Conservation (phyloP, 1,140 invertebrate species). For the Lepidurus apus region DNA sequence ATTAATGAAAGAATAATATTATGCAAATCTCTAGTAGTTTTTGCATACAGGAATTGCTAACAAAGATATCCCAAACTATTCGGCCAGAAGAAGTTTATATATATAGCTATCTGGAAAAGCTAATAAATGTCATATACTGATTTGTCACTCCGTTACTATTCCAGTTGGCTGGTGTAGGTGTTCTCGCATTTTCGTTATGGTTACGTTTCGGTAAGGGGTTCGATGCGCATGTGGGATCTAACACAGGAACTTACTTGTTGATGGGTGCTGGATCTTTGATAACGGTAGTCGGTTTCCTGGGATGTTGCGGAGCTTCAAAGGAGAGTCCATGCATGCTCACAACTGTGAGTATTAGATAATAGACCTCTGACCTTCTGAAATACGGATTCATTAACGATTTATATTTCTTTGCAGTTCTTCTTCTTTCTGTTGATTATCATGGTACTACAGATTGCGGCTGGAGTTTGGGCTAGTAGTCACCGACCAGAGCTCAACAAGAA, state of each 20-base stretch:
- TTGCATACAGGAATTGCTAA: too few species aligned
- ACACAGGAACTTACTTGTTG: conserved; percentile 66
- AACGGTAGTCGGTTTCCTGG: conserved; percentile 78
- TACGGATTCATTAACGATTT: not conserved
- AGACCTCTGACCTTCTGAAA: not conserved
- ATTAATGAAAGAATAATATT: too few species aligned
- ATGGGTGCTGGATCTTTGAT: conserved; percentile 72
- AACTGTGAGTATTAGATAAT: conserved; percentile 53
- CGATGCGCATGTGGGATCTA: conserved; percentile 60
- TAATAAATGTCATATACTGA: too few species aligned
- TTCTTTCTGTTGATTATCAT: conserved; percentile 66
- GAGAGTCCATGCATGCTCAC: conserved; percentile 82
- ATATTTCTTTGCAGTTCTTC: conserved; percentile 57
- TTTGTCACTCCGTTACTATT: conserved; percentile 40
- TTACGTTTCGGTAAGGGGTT: conserved; percentile 49
- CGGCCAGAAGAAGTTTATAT: too few species aligned
- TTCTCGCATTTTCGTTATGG: conserved; percentile 63
- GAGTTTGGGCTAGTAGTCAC: conserved; percentile 64
- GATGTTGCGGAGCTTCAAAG: conserved; percentile 80
- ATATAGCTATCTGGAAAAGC: too few species aligned
- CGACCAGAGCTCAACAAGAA: conserved; percentile 58
- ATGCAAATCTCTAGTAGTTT: too few species aligned
- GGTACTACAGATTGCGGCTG: conserved; percentile 67
- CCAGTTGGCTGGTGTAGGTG: conserved; percentile 65
- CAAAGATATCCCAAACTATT: too few species aligned